Evolutionary conservation across 2,113 vertebrate genomes (phyloP).

Genomic region (Carettochelys insculpta): DNA sequence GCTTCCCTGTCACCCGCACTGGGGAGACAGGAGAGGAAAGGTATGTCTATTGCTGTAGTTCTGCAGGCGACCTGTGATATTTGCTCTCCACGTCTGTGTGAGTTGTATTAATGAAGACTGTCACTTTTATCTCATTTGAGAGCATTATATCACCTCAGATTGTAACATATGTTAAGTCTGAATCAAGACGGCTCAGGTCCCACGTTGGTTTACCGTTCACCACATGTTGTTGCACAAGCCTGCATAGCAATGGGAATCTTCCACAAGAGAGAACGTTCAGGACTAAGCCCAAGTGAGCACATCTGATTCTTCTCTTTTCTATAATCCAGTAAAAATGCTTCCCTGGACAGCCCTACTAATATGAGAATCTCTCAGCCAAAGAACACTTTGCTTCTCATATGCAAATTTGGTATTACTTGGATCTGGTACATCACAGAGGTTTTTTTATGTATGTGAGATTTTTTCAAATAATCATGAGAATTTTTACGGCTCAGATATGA

Average conservation of each 20-base stretch:
- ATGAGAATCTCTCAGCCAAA: conserved; percentile 9
- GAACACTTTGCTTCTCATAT: conserved; percentile 42
- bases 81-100: not conserved
- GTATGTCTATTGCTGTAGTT: not conserved
- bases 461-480: conserved; percentile 34
- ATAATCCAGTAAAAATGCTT: not conserved
- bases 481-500: conserved; percentile 37
- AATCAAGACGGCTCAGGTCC: not conserved
- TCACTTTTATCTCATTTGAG: not conserved
- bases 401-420: conserved; percentile 46
- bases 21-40: not conserved
- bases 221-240: not conserved
- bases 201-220: not conserved
- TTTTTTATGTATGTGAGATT: not conserved
- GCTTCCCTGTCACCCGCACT: not conserved
- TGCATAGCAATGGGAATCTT: not conserved
- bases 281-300: not conserved
- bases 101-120: not conserved
- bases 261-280: conserved; percentile 5
- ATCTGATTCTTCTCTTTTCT: conserved; percentile 1
- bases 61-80: not conserved
- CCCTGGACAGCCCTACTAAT: not conserved
- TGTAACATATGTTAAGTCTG: not conserved
- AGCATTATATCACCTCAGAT: not conserved
- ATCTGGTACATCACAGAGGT: not conserved